A percentile compares a stretch with the other conserved stretches of the same genome.
Evolutionary conservation across 2,797 vertebrate genomes (phyloP).

Genomic region (Cetoscarus ocellatus): DNA sequence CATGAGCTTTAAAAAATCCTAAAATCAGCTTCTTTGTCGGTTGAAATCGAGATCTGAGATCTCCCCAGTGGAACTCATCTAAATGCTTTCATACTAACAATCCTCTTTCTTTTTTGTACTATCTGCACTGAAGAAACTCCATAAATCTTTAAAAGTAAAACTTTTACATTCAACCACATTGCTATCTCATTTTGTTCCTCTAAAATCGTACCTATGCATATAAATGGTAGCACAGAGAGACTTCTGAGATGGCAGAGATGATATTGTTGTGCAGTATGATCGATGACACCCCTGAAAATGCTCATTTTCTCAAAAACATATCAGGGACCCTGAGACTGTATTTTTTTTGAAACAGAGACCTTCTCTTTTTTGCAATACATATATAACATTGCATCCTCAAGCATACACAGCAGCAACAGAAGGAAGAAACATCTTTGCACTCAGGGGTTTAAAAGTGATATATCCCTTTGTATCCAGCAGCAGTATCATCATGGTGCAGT

Average conservation of each 20-base stretch:
- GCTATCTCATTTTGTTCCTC: conserved; percentile 37
- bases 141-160: conserved; percentile 50
- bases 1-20: conserved; percentile 34
- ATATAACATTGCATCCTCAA: conserved; percentile 45
- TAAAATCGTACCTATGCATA: conserved; percentile 58
- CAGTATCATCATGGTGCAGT: conserved; percentile 52
- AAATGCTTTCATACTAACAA: conserved; percentile 48
- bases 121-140: conserved; percentile 38
- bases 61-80: conserved; percentile 29
- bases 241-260: conserved; percentile 70
- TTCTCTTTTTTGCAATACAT: conserved; percentile 28
- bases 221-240: conserved; percentile 57
- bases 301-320: conserved; percentile 60
- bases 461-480: conserved; percentile 58
- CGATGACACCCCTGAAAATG: conserved; percentile 61
- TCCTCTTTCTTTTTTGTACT: conserved; percentile 36
- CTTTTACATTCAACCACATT: conserved; percentile 44
- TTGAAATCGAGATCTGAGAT: conserved; percentile 17
- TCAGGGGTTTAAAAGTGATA: conserved; percentile 53
- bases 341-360: conserved; percentile 28
- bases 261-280: conserved; percentile 69
- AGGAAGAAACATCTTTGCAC: not conserved
- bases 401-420: conserved; percentile 16
- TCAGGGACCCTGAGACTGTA: conserved; percentile 40
- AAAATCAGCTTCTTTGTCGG: conserved; percentile 32